Evolutionary conservation across 1,140 invertebrate species (phyloP).

Genomic region (Bombus pyrosoma): DNA sequence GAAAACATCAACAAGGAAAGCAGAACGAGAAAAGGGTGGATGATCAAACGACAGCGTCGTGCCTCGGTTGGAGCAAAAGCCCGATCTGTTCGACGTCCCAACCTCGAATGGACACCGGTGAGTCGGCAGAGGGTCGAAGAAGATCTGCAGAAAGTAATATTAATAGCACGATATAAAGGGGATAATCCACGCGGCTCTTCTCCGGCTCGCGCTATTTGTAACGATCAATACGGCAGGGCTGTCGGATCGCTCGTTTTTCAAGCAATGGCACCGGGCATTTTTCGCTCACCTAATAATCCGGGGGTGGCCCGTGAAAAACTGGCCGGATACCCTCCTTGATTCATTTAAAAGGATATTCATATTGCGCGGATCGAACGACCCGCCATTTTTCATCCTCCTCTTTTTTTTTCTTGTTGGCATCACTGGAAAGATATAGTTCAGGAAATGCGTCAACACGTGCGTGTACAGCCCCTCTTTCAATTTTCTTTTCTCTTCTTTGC

Average conservation of each 20-base stretch:
- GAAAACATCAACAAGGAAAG: neutral
- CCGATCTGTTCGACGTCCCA: slow-evolving; percentile 25
- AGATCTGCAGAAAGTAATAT: slow-evolving; percentile 72
- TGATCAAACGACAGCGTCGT: slow-evolving; percentile 32
- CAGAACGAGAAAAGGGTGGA: neutral
- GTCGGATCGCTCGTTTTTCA: slow-evolving; percentile 65
- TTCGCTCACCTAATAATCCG: slow-evolving; percentile 65
- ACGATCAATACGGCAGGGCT: slow-evolving; percentile 63
- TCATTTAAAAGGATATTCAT: slow-evolving; percentile 64
- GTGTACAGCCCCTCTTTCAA: neutral
- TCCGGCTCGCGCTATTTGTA: slow-evolving; percentile 60
- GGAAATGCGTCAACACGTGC: neutral
- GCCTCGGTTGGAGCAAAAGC: neutral
- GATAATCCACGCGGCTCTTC: slow-evolving; percentile 60
- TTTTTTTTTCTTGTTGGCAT: too few relatives aligned
- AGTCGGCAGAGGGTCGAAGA: neutral
- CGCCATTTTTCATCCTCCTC: slow-evolving; percentile 38
- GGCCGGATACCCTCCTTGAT: slow-evolving; percentile 52
- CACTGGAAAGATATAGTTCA: too few relatives aligned
- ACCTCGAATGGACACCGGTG: neutral
- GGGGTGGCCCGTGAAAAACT: slow-evolving; percentile 56
- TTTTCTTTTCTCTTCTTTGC: neutral
- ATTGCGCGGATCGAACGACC: slow-evolving; percentile 17
- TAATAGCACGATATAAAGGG: slow-evolving; percentile 70
- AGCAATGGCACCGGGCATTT: slow-evolving; percentile 54